A percentile compares a stretch with the other conserved stretches of the same genome.
These are phyloP conservation scores for Drosophila longiperda DNA, from an alignment of 2,888 invertebrate species.

Conservation along the genomic window DNA sequence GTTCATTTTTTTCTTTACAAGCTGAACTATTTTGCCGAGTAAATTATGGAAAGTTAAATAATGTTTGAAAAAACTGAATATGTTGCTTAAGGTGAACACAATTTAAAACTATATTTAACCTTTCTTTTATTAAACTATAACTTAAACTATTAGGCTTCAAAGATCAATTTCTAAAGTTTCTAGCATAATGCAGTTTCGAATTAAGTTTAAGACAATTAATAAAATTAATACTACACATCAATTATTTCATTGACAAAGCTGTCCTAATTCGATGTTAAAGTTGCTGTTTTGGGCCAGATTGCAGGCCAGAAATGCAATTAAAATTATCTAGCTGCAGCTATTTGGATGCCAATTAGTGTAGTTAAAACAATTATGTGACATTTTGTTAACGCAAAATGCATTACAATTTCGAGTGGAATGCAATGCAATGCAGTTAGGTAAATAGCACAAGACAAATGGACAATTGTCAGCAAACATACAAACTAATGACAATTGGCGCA, in stretches of 20 bases:
- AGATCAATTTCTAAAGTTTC: neutral
- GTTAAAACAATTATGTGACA: conserved; percentile 39
- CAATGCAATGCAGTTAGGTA: conserved; percentile 2
- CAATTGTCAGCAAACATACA: conserved; percentile 32
- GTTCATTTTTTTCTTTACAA: neutral
- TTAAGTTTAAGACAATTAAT: conserved; percentile 21
- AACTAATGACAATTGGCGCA: conserved; percentile 63
- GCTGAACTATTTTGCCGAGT: neutral
- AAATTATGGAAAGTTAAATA: too few relatives aligned
- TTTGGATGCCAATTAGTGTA: conserved; percentile 17
- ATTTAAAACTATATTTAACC: neutral
- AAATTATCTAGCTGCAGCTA: conserved; percentile 7
- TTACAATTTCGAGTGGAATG: conserved; percentile 26
- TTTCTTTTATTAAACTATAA: neutral
- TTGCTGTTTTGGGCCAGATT: neutral
- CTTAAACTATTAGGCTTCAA: neutral
- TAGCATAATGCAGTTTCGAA: neutral
- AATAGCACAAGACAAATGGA: conserved; percentile 28
- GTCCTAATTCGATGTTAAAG: neutral
- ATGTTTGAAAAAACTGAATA: neutral
- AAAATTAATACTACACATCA: conserved; percentile 22
- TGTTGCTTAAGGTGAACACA: neutral
- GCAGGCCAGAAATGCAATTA: conserved; percentile 14
- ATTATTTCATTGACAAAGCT: conserved; percentile 10
- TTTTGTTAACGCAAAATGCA: conserved; percentile 39